These are phyloP conservation scores for Drosophila navojoa DNA, from an alignment of 1,140 invertebrate species.

Conservation along the genomic window DNA sequence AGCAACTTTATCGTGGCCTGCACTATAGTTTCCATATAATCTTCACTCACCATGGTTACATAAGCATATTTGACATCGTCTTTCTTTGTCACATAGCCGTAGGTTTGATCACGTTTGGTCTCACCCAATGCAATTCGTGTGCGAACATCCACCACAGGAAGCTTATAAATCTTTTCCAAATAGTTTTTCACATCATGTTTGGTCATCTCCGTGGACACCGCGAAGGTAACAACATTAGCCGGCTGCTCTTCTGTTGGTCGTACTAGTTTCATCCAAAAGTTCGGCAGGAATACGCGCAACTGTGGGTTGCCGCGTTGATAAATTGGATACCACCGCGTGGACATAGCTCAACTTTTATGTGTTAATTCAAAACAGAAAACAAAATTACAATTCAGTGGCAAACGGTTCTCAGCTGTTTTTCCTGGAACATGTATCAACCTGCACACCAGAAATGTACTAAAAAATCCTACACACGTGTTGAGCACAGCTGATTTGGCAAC, in stretches of 20 bases:
- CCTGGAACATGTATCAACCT: slow-evolving; percentile 25
- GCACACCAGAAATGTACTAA: slow-evolving; percentile 27
- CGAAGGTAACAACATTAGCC: slow-evolving; percentile 92
- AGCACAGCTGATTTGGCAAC: slow-evolving; percentile 49
- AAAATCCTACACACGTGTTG: slow-evolving; percentile 33
- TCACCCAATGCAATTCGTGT: slow-evolving; percentile 89
- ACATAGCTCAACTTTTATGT: slow-evolving; percentile 53
- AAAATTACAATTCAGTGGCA: slow-evolving; percentile 27
- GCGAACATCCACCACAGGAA: slow-evolving; percentile 89
- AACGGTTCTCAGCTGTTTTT: slow-evolving; percentile 7
- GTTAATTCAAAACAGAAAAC: slow-evolving; percentile 20
- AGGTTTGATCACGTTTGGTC: slow-evolving; percentile 84
- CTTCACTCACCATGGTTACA: slow-evolving; percentile 89
- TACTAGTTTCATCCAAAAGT: slow-evolving; percentile 97
- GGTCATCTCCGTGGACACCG: slow-evolving; percentile 95
- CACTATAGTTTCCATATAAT: background rate
- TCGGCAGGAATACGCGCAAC: slow-evolving; percentile 93
- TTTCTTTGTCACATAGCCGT: slow-evolving; percentile 90
- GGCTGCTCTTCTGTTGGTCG: slow-evolving; percentile 87
- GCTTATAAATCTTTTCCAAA: slow-evolving; percentile 96
- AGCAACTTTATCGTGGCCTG: too few species aligned
- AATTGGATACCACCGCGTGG: slow-evolving; percentile 89
- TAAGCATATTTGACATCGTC: slow-evolving; percentile 93
- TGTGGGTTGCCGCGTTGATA: slow-evolving; percentile 96
- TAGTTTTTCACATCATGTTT: slow-evolving; percentile 95